phyloP scores from a whole-genome alignment of 2,113 vertebrate genomes.

The Nothobranchius kuhntae region DNA sequence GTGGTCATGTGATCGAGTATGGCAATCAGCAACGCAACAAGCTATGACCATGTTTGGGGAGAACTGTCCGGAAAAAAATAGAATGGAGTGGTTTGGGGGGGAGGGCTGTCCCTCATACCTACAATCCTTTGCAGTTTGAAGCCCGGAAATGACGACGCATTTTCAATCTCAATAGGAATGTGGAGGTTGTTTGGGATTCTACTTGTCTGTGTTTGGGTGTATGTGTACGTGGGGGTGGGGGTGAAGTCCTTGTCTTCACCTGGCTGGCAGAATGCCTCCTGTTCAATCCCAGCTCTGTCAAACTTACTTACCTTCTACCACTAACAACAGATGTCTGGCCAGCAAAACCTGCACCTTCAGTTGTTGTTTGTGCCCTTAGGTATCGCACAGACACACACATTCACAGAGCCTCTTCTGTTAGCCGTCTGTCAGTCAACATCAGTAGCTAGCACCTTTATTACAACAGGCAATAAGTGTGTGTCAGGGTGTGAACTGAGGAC shows the following conservation, averaged over 20 bases:
- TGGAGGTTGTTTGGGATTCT: conserved; percentile 5
- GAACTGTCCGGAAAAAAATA: too few species aligned
- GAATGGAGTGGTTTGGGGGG: too few species aligned
- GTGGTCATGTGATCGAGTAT: too few species aligned
- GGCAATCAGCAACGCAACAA: too few species aligned
- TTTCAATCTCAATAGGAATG: background rate
- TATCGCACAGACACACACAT: conserved; percentile 31
- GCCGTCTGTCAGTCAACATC: conserved; percentile 71
- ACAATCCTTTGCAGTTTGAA: too few species aligned
- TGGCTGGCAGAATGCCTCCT: conserved; percentile 73
- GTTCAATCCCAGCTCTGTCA: conserved; percentile 78
- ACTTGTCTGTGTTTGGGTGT: background rate
- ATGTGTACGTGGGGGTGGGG: conserved; percentile 6
- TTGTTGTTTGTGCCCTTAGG: conserved; percentile 72
- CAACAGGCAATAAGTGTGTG: conserved; percentile 66
- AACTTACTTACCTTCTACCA: conserved; percentile 74
- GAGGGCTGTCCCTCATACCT: too few species aligned
- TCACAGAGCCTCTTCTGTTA: conserved; percentile 50
- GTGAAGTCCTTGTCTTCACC: conserved; percentile 52
- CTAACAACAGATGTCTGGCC: conserved; percentile 75
- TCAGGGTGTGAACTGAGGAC: conserved; percentile 51
- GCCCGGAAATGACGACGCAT: too few species aligned
- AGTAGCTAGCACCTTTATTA: conserved; percentile 68
- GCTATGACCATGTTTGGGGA: too few species aligned
- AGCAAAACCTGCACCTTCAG: conserved; percentile 67